These are phyloP conservation scores for Hydrolagus affinis DNA, from an alignment of 2,113 vertebrate species.

Conservation along the genomic window DNA sequence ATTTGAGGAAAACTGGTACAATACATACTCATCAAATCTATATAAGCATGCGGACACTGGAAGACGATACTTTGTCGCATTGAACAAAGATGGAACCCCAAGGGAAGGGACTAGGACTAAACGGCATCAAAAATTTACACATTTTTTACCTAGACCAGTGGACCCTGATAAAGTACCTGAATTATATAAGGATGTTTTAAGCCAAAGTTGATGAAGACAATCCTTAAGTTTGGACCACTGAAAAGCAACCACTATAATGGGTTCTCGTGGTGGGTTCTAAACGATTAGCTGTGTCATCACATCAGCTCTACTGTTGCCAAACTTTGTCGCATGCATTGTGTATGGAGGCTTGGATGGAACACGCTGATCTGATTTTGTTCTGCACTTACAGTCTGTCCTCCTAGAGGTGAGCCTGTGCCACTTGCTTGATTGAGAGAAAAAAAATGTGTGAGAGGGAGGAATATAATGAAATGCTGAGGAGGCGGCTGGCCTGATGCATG, in stretches of 20 bases:
- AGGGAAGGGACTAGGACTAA: slow-evolving; percentile 88
- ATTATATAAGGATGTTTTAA: slow-evolving; percentile 93
- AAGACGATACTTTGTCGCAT: slow-evolving; percentile 84
- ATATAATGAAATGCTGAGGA: slow-evolving; percentile 40
- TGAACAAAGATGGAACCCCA: slow-evolving; percentile 92
- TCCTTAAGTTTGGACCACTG: slow-evolving; percentile 74
- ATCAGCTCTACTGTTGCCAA: slow-evolving; percentile 74
- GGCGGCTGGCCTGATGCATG: slow-evolving; percentile 66
- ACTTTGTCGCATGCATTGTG: slow-evolving; percentile 76
- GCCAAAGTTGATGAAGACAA: slow-evolving; percentile 88
- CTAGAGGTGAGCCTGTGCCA: slow-evolving; percentile 60
- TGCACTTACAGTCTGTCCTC: slow-evolving; percentile 58
- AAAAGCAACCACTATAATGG: slow-evolving; percentile 73
- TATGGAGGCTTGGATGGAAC: slow-evolving; percentile 70
- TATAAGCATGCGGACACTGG: slow-evolving; percentile 89
- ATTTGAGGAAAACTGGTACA: slow-evolving; percentile 99
- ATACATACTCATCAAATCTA: slow-evolving; percentile 96
- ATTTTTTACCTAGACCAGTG: slow-evolving; percentile 95
- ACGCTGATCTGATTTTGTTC: slow-evolving; percentile 65
- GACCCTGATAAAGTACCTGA: slow-evolving; percentile 94
- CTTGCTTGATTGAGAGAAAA: slow-evolving; percentile 52
- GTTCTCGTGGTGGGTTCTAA: slow-evolving; percentile 68
- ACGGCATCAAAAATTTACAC: slow-evolving; percentile 94
- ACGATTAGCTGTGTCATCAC: slow-evolving; percentile 71
- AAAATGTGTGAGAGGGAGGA: slow-evolving; percentile 34